These are phyloP conservation scores for Chauna torquata DNA, from an alignment of 2,113 vertebrate genomes.

Conservation along the genomic window DNA sequence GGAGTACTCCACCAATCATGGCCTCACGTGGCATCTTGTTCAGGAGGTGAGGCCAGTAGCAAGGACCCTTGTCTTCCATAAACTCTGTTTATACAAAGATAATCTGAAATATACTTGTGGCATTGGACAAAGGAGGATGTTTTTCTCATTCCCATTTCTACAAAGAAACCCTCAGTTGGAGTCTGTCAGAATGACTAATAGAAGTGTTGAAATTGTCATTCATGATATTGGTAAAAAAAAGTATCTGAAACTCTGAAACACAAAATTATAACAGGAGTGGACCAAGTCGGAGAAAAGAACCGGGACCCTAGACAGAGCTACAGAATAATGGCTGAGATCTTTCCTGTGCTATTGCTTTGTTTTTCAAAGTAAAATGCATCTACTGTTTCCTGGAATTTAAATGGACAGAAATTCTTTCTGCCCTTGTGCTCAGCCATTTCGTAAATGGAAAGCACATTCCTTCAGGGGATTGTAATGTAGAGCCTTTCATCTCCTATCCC, in stretches of 20 bases:
- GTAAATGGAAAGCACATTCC: slow-evolving; percentile 37
- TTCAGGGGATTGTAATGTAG: slow-evolving; percentile 48
- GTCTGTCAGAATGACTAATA: not conserved
- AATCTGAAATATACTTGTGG: not conserved
- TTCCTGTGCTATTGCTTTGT: slow-evolving; percentile 40
- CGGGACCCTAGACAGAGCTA: not conserved
- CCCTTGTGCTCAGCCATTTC: slow-evolving; percentile 27
- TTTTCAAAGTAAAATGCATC: slow-evolving; percentile 43
- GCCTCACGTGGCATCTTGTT: slow-evolving; percentile 97
- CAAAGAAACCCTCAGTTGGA: not conserved
- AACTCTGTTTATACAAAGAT: not conserved
- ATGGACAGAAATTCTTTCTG: slow-evolving; percentile 54
- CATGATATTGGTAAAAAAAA: not conserved
- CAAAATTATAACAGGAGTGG: not conserved
- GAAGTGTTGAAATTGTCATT: not conserved
- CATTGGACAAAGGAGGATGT: not conserved
- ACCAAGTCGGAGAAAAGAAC: not conserved
- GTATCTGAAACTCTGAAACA: not conserved
- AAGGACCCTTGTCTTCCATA: not conserved
- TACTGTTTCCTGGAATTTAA: slow-evolving; percentile 56
- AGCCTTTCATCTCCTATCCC: slow-evolving; percentile 28
- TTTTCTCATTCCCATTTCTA: not conserved
- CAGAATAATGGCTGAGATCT: not conserved
- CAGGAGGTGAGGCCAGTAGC: slow-evolving; percentile 85
- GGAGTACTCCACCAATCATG: slow-evolving; percentile 98